Evolutionary conservation across 2,113 vertebrate species (phyloP), one percentile per base, ranked within the genome.

Genomic region (Eira barbara): DNA sequence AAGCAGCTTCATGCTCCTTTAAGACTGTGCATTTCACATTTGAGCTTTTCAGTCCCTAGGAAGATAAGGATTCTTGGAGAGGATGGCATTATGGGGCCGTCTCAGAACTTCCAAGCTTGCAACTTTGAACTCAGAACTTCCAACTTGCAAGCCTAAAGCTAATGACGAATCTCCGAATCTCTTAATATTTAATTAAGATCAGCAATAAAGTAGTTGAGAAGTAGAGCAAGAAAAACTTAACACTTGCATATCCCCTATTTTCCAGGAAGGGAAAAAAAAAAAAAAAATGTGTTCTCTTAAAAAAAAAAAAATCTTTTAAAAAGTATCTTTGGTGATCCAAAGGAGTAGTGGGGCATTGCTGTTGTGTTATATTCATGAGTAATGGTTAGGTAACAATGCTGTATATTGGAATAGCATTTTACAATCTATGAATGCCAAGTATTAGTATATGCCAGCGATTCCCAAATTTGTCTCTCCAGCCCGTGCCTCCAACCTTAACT

Each of bases 51-150:
- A 79, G 97, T 98, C 98, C 94, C 95, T 97, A 95, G 76, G 94
- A 92, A 97, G 98, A 99, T 98, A 99, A 98, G 94, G 97, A 93
- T 98, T 98, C 97, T 98, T 92, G 96, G 96, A 97, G 98, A 98
- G 97, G 96, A 93, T 98, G 95, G 91, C 93, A 82, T 98, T 94
- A 95, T 79, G 10, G 45, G 91, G 55, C 34, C 74, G 96, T 97
- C 97, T 94, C 94, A 71, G 45, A 78, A 55, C 20, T 76, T 82
- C 52, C 27, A 63, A 49, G 47, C 12, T 12, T 49, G 47, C 47
- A 49, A 49, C 47, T 49, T 49, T 12, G 47, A 49, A 49, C 97
- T 94, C 94, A 69, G 45, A 73, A 55, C 20, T 76, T 82, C 52
- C 27, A 63, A 49, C 47, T 49, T 74, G 31, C 76, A 49, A 95